Evolutionary conservation across 2,888 invertebrate genomes (phyloP).

Genomic region (Philhelius pedissequus): DNA sequence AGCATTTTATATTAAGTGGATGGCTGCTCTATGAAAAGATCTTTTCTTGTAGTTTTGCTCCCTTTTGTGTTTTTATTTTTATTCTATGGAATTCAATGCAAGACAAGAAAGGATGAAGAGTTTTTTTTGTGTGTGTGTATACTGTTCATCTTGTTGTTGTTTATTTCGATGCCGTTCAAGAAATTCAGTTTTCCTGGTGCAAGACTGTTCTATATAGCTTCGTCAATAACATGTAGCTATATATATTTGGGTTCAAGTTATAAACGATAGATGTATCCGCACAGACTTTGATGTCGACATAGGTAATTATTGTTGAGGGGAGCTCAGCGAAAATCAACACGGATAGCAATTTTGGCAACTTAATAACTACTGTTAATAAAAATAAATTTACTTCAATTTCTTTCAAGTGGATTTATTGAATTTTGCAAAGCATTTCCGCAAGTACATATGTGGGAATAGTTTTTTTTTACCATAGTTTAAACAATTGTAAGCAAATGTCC

Average conservation of each 20-base stretch:
- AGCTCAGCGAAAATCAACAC: background rate
- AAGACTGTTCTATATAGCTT: slow-evolving; percentile 19
- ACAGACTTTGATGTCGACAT: slow-evolving; percentile 19
- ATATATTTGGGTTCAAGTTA: slow-evolving; percentile 15
- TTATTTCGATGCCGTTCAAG: slow-evolving; percentile 61
- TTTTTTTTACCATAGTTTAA: too few species aligned
- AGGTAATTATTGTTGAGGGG: background rate
- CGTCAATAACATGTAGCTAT: too few species aligned
- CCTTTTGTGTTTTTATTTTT: slow-evolving; percentile 24
- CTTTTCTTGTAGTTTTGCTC: slow-evolving; percentile 58
- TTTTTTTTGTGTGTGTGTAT: background rate
- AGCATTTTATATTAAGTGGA: slow-evolving; percentile 67
- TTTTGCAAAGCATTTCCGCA: slow-evolving; percentile 9
- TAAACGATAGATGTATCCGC: slow-evolving; percentile 1
- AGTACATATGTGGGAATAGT: background rate
- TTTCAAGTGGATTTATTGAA: slow-evolving; percentile 22
- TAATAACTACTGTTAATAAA: slow-evolving; percentile 65
- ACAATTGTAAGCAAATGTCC: too few species aligned
- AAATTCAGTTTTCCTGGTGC: slow-evolving; percentile 36
- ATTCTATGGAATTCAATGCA: slow-evolving; percentile 51
- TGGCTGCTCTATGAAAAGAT: slow-evolving; percentile 59
- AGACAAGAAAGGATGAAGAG: slow-evolving; percentile 23
- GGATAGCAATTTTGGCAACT: slow-evolving; percentile 57
- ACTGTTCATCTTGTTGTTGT: slow-evolving; percentile 8
- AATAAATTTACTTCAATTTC: slow-evolving; percentile 36